A percentile compares a stretch with the other conserved stretches of the same genome.
Evolutionary conservation across 2,888 invertebrate species (phyloP).

Genomic region (Drosophila eohydei): DNA sequence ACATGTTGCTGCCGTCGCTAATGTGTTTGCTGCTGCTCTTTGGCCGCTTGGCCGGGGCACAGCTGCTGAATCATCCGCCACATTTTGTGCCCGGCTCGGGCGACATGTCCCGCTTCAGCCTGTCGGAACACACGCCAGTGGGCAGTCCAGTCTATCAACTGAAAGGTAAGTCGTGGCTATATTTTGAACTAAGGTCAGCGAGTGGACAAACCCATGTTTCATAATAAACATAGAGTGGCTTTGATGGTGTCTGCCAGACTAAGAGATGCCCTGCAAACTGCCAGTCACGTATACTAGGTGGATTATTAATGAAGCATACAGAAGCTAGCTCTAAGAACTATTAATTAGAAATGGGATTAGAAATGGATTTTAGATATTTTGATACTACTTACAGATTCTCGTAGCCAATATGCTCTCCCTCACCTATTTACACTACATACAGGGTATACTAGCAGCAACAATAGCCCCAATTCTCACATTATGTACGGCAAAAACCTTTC

Average conservation of each 20-base stretch:
- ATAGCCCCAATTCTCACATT: conserved; percentile 68
- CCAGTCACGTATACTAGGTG: too few species aligned
- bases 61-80: conserved; percentile 89
- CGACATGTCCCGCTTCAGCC: conserved; percentile 91
- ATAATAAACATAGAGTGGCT: neutral
- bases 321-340: too few species aligned
- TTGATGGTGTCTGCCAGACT: neutral
- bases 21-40: conserved; percentile 41
- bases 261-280: neutral
- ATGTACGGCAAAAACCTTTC: conserved; percentile 61
- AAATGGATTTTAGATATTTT: too few species aligned
- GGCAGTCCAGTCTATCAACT: conserved; percentile 92
- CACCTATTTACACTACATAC: neutral
- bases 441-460: conserved; percentile 33
- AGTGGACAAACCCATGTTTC: conserved; percentile 45
- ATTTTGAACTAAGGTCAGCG: conserved; percentile 22
- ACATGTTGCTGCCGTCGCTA: conserved; percentile 62
- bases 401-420: neutral
- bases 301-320: rapidly evolving
- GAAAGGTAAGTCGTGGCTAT: conserved; percentile 86
- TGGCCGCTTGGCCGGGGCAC: conserved; percentile 71
- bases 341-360: too few species aligned
- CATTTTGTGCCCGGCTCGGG: conserved; percentile 90
- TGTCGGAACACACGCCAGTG: conserved; percentile 90
- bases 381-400: rapidly evolving